These are phyloP conservation scores for Desoria tigrina DNA, from an alignment of 2,888 invertebrate species.

Conservation along the genomic window DNA sequence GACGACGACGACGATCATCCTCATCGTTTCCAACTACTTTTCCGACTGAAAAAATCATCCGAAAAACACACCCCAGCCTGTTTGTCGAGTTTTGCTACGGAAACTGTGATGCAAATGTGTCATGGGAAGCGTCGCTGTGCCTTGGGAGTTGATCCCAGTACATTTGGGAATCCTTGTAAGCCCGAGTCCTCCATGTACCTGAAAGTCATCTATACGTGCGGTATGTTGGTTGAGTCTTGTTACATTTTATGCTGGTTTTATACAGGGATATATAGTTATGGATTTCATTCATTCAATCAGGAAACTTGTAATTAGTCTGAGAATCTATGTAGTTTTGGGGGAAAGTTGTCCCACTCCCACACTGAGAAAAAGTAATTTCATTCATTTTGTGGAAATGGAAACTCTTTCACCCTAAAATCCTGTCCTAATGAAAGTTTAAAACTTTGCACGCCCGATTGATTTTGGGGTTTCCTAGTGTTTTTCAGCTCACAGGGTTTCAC, in stretches of 20 bases:
- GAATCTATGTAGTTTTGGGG: too few species aligned
- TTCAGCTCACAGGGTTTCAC: too few species aligned
- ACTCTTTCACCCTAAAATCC: too few species aligned
- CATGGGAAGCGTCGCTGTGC: conserved; percentile 80
- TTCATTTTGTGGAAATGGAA: too few species aligned
- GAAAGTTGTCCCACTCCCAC: too few species aligned
- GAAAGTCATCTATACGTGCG: conserved; percentile 83
- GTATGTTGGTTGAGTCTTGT: conserved; percentile 63
- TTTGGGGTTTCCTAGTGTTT: too few species aligned
- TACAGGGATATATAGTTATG: not conserved
- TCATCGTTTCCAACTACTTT: too few species aligned
- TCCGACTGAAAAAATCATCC: too few species aligned
- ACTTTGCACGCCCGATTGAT: too few species aligned
- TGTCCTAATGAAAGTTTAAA: too few species aligned
- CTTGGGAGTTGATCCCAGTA: conserved; percentile 75
- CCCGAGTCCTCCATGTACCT: conserved; percentile 74
- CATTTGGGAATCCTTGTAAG: conserved; percentile 80
- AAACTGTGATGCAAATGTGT: conserved; percentile 83
- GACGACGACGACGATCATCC: not conserved
- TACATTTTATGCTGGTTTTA: not conserved
- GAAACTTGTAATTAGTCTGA: too few species aligned
- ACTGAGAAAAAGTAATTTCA: too few species aligned
- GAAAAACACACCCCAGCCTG: conserved; percentile 67
- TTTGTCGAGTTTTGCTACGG: conserved; percentile 83
- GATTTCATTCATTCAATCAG: not conserved